These are phyloP conservation scores for Ia io DNA, from an alignment of 2,113 vertebrate genomes.

Conservation along the genomic window DNA sequence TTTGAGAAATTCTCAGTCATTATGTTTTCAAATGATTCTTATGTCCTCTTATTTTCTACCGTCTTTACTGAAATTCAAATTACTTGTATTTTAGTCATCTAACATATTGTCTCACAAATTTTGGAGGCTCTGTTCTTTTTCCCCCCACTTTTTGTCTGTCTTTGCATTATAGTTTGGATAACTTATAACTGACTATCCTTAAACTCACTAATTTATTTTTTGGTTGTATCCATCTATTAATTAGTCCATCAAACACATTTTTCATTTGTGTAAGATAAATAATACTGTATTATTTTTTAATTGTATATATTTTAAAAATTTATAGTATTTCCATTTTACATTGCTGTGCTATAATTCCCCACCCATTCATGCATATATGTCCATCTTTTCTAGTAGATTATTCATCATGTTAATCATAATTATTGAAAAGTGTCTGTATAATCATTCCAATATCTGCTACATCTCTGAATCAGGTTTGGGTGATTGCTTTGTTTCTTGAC, in stretches of 20 bases:
- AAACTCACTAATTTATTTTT: conserved; percentile 4
- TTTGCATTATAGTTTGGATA: conserved; percentile 24
- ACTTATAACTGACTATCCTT: background rate
- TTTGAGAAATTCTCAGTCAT: background rate
- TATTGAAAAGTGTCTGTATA: conserved; percentile 30
- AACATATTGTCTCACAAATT: background rate
- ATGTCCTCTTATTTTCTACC: background rate
- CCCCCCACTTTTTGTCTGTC: background rate
- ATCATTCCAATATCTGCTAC: background rate
- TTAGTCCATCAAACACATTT: background rate
- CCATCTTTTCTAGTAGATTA: background rate
- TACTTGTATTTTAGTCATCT: background rate
- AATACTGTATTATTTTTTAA: background rate
- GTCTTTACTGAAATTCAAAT: background rate
- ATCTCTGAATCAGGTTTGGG: background rate
- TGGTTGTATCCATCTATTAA: background rate
- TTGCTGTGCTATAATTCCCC: background rate
- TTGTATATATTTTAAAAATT: background rate
- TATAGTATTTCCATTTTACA: conserved; percentile 7
- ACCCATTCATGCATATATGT: background rate
- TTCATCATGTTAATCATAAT: background rate
- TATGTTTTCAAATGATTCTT: background rate
- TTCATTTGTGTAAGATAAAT: background rate
- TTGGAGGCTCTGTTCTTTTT: background rate
- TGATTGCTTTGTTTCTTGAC: conserved; percentile 30